Evolutionary conservation across 2,113 vertebrate genomes (phyloP), one percentile per base, ranked within the genome.

Genomic region (Thryonomys swinderianus): DNA sequence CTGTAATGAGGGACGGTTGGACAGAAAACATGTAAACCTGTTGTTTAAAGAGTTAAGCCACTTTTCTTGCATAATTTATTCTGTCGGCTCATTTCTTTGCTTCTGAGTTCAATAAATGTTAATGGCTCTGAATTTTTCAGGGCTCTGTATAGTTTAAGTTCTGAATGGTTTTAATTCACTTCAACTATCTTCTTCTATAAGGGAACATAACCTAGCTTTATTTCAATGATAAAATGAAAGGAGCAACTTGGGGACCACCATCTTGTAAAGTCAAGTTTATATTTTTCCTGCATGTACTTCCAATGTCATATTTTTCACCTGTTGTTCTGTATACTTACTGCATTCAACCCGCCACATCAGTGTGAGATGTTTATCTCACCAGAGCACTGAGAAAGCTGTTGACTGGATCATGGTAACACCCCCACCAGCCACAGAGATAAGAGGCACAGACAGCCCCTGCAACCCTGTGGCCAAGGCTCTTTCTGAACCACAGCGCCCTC

Each of bases 171-270:
- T 45, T 79, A 66, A 73, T 64, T 61, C 34, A 80, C 91, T 34
- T 8, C 37, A 66, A 51, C 40, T 93, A 23, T 84, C 34, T 55
- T 59, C 32, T 71, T 21, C 42, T 83, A 4, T 69, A 53, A 83
- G 32, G 30, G 40, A 64, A 55, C 32, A 13, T 17, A 20, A 67
- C 23, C 18, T 57, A 66, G 42, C 86, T 95, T 45, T 59, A 34
- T 92, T 87, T 92, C 14, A n/a, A 23, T 53, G 27, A 34, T 81
- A 66, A 95, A 64, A 37, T 78, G 45, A 79, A 87, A 86, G 59
- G 66, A 89, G 10, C 25, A 85, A 78, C 61, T 53, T 11, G n/a
- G 13, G 73, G 62, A 69, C 11, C 3, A 48, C 30, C 17, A 34
- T 67, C 62, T 64, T 81, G 48, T 80, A 13, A 91, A 88, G 51